Conservation (phyloP, 2,113 vertebrate genomes). For the Epinephelus moara region DNA sequence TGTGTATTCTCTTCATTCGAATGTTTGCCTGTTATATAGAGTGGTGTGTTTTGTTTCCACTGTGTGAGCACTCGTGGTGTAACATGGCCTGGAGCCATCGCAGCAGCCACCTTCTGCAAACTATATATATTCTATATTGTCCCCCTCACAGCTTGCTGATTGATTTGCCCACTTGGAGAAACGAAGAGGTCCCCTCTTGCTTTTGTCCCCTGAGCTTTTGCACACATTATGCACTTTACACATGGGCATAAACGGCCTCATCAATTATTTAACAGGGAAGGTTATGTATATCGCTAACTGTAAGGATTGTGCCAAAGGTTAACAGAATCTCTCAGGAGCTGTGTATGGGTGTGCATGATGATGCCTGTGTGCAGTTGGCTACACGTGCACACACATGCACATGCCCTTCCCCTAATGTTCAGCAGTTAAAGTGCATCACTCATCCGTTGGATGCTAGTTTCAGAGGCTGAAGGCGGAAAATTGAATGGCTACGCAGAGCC, state of each 20-base stretch:
- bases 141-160: not conserved
- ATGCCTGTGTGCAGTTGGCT: not conserved
- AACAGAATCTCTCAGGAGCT: conserved; percentile 2
- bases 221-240: conserved; percentile 45
- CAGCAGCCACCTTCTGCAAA: conserved; percentile 14
- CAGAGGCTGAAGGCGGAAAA: conserved; percentile 69
- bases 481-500: conserved; percentile 67
- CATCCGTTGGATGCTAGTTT: conserved; percentile 54
- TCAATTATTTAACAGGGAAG: conserved; percentile 41
- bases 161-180: conserved; percentile 26
- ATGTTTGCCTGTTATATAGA: not conserved
- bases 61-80: not conserved
- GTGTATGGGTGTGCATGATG: conserved; percentile 19
- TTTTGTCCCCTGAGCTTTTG: conserved; percentile 44
- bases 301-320: conserved; percentile 19
- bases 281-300: conserved; percentile 20
- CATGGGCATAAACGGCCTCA: conserved; percentile 44
- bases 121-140: conserved; percentile 11
- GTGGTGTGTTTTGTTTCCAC: not conserved
- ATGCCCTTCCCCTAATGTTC: conserved; percentile 16
- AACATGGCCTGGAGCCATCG: conserved; percentile 29
- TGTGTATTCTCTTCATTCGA: not conserved
- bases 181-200: not conserved
- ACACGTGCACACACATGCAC: not conserved
- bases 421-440: conserved; percentile 55